phyloP scores from a whole-genome alignment of 2,888 invertebrate genomes.

The Volucella zonaria region DNA sequence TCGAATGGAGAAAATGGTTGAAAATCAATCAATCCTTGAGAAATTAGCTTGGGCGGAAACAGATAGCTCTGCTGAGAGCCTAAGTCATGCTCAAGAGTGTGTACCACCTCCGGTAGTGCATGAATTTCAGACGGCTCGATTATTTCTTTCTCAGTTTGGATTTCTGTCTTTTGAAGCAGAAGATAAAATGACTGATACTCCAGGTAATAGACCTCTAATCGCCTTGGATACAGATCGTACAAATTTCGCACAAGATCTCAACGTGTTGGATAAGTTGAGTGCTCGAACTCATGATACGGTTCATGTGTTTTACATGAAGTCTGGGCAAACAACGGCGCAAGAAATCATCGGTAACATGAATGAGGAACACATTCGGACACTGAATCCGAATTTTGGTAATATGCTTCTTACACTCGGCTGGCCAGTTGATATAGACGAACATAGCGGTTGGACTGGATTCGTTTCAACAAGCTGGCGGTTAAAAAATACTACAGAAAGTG shows the following conservation, averaged over 20 bases:
- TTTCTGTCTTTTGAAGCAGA: conserved; percentile 87
- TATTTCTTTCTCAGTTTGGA: conserved; percentile 98
- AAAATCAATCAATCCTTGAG: conserved; percentile 87
- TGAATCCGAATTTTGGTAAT: conserved; percentile 85
- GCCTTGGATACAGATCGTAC: conserved; percentile 82
- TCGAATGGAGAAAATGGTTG: conserved; percentile 88
- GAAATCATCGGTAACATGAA: conserved; percentile 88
- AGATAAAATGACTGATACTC: conserved; percentile 80
- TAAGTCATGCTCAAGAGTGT: conserved; percentile 87
- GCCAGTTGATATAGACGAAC: conserved; percentile 92
- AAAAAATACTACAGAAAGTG: conserved; percentile 77
- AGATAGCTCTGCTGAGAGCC: conserved; percentile 81
- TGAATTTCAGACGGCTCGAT: conserved; percentile 96
- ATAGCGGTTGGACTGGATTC: conserved; percentile 98
- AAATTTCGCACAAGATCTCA: conserved; percentile 91
- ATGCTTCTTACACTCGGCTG: conserved; percentile 91
- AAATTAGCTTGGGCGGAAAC: conserved; percentile 84
- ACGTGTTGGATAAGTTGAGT: conserved; percentile 92
- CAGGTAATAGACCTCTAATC: conserved; percentile 79
- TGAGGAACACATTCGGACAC: conserved; percentile 79
- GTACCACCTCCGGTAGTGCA: conserved; percentile 91
- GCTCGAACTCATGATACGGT: conserved; percentile 95
- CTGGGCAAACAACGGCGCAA: conserved; percentile 89
- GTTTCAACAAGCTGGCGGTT: conserved; percentile 92
- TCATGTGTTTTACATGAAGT: conserved; percentile 96